Conservation (phyloP, 2,113 vertebrate species). For the Otus sunia region DNA sequence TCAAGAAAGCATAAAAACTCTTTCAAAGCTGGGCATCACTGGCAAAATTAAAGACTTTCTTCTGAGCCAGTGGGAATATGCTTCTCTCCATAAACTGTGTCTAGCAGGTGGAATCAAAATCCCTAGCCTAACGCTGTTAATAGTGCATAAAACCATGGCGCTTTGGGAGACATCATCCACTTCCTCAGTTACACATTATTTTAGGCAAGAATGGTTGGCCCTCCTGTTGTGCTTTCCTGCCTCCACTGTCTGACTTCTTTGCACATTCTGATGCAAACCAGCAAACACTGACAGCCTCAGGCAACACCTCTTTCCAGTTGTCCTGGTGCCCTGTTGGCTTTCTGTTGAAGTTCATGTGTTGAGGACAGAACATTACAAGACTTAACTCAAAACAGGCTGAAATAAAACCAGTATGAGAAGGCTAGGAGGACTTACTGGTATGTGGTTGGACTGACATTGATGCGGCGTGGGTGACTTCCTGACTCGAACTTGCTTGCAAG, state of each 20-base stretch:
- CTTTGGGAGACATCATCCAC: neutral
- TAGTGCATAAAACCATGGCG: accelerated
- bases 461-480: slow-evolving; percentile 93
- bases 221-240: neutral
- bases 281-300: neutral
- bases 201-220: neutral
- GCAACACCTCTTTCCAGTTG: neutral
- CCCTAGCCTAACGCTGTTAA: neutral
- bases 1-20: neutral
- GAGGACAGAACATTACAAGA: neutral
- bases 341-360: neutral
- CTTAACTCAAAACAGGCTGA: neutral
- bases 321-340: neutral
- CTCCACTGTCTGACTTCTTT: neutral
- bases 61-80: neutral
- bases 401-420: neutral
- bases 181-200: neutral
- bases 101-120: neutral
- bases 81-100: neutral
- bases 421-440: slow-evolving; percentile 86
- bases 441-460: slow-evolving; percentile 96
- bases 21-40: neutral
- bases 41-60: neutral
- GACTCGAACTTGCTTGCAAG: slow-evolving; percentile 98
- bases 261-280: neutral